Evolutionary conservation across 2,113 vertebrate genomes (phyloP), one percentile per base, ranked within the genome.

Genomic region (Verasper variegatus): DNA sequence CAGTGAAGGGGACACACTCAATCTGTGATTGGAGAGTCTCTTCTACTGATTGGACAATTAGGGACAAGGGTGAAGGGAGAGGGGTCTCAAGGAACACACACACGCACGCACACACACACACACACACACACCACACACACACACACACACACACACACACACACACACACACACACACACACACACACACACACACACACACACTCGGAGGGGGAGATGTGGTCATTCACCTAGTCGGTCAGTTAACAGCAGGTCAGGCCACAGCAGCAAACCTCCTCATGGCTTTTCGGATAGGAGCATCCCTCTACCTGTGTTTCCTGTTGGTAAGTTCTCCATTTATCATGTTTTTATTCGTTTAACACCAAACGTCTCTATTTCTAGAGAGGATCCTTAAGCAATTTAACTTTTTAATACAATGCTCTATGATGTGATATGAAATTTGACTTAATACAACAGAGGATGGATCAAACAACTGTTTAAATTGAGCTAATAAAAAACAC

Each of bases 11-110:
- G 5, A 52, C 26, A 24, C 61, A 13, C 45, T 68, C 21, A 74
- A 73, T 47, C 71, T 27, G 26, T 91, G 89, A 93, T 92, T 92
- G 87, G 55, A 86, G 81, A 89, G 79, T 64, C 89, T 87, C 85
- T 91, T 89, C 63, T 24, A 61, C 71, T 94, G 86, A 94, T 93
- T 92, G 76, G 86, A 88, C 89, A 89, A 91, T 86, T 92, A 86
- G 26, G 21, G 62, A 54, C 61, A 62, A 45, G 10, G 12, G 10
- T 63, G 47, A 47, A 73, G 2, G 52, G 20, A 7, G 18, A 40
- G 67, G 47, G 21, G 56, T 10, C 7, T 47, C 26, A 18, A 51
- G 23, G 47, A 67, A 35, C 64, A 47, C n/a, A n/a, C n/a, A n/a
- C n/a, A n/a, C n/a, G n/a, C n/a, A n/a, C n/a, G n/a, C n/a, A n/a